Conservation (phyloP, 2,797 vertebrate genomes). For the Myotis daubentonii region DNA sequence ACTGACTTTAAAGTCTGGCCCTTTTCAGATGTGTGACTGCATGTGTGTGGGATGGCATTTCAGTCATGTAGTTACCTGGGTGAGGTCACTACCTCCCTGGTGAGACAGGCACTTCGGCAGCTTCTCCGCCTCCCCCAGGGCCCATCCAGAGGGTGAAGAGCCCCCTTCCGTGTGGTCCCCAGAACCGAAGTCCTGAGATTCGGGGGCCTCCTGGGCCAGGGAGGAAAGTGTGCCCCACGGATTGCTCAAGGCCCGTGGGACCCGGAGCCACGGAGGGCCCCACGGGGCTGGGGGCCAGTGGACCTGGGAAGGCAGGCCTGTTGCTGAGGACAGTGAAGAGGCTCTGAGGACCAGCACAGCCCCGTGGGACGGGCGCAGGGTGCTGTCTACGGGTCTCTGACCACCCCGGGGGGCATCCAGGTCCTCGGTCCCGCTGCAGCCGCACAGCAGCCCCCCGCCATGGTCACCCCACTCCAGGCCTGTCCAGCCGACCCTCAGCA, state of each 20-base stretch:
- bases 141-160: background rate
- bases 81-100: too few relatives aligned
- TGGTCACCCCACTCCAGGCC: fast-evolving
- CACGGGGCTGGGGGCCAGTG: fast-evolving
- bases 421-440: background rate
- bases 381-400: background rate
- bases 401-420: too few relatives aligned
- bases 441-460: too few relatives aligned
- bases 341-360: background rate
- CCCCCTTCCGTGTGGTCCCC: background rate
- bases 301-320: background rate
- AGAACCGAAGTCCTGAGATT: background rate
- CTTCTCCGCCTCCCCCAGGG: background rate
- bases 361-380: fast-evolving
- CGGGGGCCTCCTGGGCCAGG: fast-evolving
- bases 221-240: fast-evolving
- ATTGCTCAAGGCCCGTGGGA: background rate
- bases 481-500: background rate
- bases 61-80: too few relatives aligned
- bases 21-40: background rate
- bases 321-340: background rate
- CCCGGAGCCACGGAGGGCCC: background rate
- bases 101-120: too few relatives aligned
- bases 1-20: background rate
- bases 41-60: too few relatives aligned